These are phyloP conservation scores for Microctenopoma steveboyesi DNA, from an alignment of 2,797 vertebrate species.

Conservation along the genomic window DNA sequence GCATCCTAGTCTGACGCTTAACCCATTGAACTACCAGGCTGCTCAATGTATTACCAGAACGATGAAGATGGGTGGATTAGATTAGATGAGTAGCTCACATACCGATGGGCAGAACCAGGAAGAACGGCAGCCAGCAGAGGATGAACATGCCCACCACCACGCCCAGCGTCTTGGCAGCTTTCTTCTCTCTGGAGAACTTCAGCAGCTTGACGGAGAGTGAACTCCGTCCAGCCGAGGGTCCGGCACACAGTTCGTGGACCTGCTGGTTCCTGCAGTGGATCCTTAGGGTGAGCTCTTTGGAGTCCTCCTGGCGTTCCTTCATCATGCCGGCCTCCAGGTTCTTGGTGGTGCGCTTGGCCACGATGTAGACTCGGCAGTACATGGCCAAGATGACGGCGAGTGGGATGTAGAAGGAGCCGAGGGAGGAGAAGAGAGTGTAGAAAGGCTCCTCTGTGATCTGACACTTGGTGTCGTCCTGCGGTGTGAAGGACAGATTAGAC, in stretches of 20 bases:
- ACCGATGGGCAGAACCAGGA: constrained; percentile 93
- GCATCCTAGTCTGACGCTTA: too few relatives aligned
- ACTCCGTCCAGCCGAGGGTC: constrained; percentile 81
- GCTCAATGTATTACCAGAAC: too few relatives aligned
- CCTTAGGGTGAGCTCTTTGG: constrained; percentile 91
- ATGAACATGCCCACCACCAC: constrained; percentile 98
- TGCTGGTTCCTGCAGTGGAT: constrained; percentile 91
- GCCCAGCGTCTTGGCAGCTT: constrained; percentile 95
- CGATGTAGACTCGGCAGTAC: constrained; percentile 94
- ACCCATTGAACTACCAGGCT: too few relatives aligned
- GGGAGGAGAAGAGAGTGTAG: constrained; percentile 94
- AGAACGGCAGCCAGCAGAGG: constrained; percentile 97
- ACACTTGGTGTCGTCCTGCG: constrained; percentile 88
- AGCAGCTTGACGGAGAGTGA: constrained; percentile 91
- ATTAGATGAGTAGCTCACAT: constrained; percentile 60
- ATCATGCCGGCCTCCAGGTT: constrained; percentile 95
- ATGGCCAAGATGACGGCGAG: constrained; percentile 92
- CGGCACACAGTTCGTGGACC: constrained; percentile 83
- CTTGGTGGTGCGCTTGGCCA: constrained; percentile 94
- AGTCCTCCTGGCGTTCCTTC: constrained; percentile 89
- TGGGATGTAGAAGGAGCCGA: constrained; percentile 96
- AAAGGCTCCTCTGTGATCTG: constrained; percentile 93
- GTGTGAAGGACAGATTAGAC: too few relatives aligned
- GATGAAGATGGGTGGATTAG: too few relatives aligned
- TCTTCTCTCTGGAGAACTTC: constrained; percentile 97